phyloP scores from a whole-genome alignment of 2,113 vertebrate species.

The Malurus cyaneus region DNA sequence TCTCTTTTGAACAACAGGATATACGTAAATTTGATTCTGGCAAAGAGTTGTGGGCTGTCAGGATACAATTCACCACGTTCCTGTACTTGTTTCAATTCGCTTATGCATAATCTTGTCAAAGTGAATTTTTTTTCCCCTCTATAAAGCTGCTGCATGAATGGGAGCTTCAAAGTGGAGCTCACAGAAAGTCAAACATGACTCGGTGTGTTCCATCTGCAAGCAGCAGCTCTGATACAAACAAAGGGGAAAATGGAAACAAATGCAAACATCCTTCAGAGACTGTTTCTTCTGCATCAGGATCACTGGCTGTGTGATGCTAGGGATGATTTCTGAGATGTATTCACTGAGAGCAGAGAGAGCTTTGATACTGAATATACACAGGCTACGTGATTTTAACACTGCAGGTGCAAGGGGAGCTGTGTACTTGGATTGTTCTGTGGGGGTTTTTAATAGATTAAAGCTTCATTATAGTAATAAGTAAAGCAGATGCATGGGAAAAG shows the following conservation, averaged over 20 bases:
- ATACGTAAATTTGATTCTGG: neutral
- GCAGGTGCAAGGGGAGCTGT: neutral
- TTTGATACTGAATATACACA: neutral
- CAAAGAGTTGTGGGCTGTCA: neutral
- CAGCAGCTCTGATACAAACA: neutral
- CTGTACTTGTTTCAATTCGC: neutral
- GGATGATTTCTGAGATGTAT: neutral
- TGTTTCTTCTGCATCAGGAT: neutral
- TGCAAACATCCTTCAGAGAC: neutral
- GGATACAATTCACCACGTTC: neutral
- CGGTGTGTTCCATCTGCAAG: neutral
- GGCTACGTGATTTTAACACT: neutral
- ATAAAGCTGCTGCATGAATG: neutral
- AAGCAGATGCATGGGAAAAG: neutral
- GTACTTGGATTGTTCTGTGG: neutral
- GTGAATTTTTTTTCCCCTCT: neutral
- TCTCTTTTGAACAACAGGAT: neutral
- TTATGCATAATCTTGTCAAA: neutral
- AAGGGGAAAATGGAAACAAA: constrained; percentile 26
- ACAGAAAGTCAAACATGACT: neutral
- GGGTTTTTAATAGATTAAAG: neutral
- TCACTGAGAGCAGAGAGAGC: neutral
- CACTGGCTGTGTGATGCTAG: neutral
- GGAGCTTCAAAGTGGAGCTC: neutral
- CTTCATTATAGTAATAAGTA: neutral